Percentiles rank a stretch among this genome's conserved stretches.
phyloP scores from a whole-genome alignment of 2,888 invertebrate genomes.

The Stramonita haemastoma region DNA sequence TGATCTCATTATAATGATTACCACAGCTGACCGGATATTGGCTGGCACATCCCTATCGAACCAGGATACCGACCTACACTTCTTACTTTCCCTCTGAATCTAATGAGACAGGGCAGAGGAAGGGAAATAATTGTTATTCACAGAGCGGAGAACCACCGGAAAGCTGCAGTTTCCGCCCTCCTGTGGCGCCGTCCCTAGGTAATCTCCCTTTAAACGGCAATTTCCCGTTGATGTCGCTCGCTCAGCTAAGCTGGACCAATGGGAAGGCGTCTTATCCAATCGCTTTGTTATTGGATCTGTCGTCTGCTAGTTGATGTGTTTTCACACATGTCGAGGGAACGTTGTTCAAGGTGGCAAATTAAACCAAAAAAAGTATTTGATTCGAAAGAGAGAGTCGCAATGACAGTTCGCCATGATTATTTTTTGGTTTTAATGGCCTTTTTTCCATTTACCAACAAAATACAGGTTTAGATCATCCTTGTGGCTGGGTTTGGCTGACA shows the following conservation, averaged over 20 bases:
- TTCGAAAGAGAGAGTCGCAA: background rate
- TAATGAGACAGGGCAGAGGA: background rate
- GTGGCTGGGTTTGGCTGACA: background rate
- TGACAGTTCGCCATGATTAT: background rate
- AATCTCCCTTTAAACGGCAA: constrained; percentile 44
- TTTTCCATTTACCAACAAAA: background rate
- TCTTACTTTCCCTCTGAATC: too few relatives aligned
- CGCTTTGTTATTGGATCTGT: constrained; percentile 19
- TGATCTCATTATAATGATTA: background rate
- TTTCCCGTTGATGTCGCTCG: constrained; percentile 41
- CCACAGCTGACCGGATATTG: background rate
- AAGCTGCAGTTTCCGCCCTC: constrained; percentile 20
- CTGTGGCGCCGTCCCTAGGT: constrained; percentile 7
- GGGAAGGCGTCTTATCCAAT: constrained; percentile 32
- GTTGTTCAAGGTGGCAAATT: background rate
- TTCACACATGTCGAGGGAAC: background rate
- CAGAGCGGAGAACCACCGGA: constrained; percentile 12
- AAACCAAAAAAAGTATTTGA: background rate
- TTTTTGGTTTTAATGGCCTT: background rate
- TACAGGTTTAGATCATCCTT: background rate
- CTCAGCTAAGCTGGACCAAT: constrained; percentile 30
- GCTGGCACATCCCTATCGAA: too few relatives aligned
- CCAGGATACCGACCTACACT: too few relatives aligned
- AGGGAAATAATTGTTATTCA: background rate
- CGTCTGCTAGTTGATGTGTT: constrained; percentile 10